phyloP scores from a whole-genome alignment of 2,113 vertebrate species.

The Grammomys dolichurus region DNA sequence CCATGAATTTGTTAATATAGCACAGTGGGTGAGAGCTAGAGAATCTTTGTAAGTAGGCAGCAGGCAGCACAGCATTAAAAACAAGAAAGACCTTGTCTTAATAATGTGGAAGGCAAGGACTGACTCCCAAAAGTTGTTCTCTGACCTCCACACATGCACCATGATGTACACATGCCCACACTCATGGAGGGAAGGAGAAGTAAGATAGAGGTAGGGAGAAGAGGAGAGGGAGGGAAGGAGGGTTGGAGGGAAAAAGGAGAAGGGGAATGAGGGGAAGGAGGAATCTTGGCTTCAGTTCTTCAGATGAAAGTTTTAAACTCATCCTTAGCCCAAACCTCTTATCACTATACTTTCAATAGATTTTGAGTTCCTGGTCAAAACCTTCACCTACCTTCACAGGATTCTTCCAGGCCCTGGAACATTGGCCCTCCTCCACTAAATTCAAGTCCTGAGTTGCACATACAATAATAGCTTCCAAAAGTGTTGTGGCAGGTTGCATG shows the following conservation, averaged over 20 bases:
- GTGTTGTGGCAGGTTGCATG: conserved; percentile 32
- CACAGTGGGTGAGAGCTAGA: not conserved
- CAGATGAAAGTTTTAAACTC: not conserved
- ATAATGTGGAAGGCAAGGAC: no score
- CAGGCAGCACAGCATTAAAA: not conserved
- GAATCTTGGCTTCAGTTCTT: not conserved
- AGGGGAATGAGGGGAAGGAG: no score
- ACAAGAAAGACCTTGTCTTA: not conserved
- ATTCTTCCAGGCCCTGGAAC: not conserved
- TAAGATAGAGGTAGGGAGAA: not conserved
- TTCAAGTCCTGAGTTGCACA: conserved; percentile 24
- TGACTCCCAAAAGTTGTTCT: not conserved
- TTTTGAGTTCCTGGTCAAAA: not conserved
- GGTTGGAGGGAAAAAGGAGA: not conserved
- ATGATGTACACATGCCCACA: not conserved
- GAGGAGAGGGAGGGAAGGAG: no score
- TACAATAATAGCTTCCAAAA: conserved; percentile 56
- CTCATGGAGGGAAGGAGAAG: no score
- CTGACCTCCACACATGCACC: not conserved
- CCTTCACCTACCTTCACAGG: conserved; percentile 19
- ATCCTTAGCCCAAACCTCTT: not conserved
- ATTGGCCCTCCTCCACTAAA: not conserved
- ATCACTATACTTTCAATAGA: not conserved
- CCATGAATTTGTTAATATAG: not conserved
- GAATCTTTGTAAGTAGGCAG: not conserved